Evolutionary conservation across 2,797 vertebrate species (phyloP).

Genomic region (Falco naumanni): DNA sequence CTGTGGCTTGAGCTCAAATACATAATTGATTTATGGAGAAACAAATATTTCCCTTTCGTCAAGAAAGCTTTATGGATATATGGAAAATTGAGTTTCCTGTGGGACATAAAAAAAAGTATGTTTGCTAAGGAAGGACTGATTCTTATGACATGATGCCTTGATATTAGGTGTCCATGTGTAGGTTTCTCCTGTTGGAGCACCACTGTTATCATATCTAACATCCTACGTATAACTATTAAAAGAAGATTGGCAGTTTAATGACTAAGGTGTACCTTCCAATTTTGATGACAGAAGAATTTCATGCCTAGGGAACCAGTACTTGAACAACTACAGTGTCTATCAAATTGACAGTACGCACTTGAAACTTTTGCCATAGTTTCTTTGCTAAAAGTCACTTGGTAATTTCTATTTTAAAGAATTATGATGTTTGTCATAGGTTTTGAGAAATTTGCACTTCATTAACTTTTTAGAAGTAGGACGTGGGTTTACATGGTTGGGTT

Average conservation of each 20-base stretch:
- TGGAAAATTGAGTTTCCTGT: not conserved
- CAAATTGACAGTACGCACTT: not conserved
- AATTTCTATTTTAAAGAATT: not conserved
- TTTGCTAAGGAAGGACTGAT: not conserved
- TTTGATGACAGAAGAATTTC: not conserved
- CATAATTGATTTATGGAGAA: constrained; percentile 57
- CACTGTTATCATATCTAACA: not conserved
- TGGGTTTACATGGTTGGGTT: not conserved
- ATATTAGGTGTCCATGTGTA: not conserved
- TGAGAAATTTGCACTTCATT: not conserved
- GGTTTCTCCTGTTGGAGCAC: not conserved
- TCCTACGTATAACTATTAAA: constrained; percentile 2
- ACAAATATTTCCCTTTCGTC: constrained; percentile 81
- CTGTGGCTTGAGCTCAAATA: not conserved
- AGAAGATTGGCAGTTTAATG: not conserved
- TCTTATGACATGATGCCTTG: not conserved
- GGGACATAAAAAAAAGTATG: not conserved
- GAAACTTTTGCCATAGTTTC: not conserved
- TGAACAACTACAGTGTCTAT: not conserved
- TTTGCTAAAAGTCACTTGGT: not conserved
- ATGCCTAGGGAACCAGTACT: not conserved
- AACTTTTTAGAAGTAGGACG: not conserved
- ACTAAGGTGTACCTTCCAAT: not conserved
- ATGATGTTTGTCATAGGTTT: not conserved
- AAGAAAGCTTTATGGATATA: not conserved